A percentile compares a stretch with the other conserved stretches of the same genome.
Conservation (phyloP, 2,888 invertebrate genomes). For the Drosophila conformis region DNA sequence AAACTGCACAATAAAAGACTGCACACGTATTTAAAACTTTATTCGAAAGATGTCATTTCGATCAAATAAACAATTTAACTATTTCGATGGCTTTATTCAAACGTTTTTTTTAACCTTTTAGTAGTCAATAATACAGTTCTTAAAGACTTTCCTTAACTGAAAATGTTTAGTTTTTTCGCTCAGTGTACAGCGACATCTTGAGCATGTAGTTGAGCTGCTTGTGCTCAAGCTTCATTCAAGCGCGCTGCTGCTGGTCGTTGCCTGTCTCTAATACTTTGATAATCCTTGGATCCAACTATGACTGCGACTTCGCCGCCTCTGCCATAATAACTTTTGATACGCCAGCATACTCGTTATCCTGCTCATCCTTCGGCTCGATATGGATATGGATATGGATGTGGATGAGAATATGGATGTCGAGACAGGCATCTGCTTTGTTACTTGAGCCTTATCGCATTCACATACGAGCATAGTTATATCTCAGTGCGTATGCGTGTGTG, state of each 20-base stretch:
- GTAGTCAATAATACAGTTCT: not conserved
- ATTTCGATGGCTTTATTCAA: not conserved
- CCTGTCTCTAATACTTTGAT: slow-evolving; percentile 72
- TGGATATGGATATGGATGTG: slow-evolving; percentile 40
- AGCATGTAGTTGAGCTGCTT: not conserved
- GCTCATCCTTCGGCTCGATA: slow-evolving; percentile 40
- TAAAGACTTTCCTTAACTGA: not conserved
- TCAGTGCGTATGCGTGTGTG: slow-evolving; percentile 12
- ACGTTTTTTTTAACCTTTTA: not conserved
- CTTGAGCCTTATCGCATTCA: slow-evolving; percentile 71
- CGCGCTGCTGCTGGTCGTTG: slow-evolving; percentile 21
- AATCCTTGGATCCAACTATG: slow-evolving; percentile 55
- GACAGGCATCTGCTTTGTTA: slow-evolving; percentile 73
- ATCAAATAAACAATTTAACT: not conserved
- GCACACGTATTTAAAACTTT: not conserved
- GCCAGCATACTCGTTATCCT: slow-evolving; percentile 42
- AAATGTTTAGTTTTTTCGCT: not conserved
- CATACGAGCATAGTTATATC: slow-evolving; percentile 36
- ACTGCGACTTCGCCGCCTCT: slow-evolving; percentile 17
- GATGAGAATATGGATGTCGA: slow-evolving; percentile 36
- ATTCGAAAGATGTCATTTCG: not conserved
- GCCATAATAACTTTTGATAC: slow-evolving; percentile 77
- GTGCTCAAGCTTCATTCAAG: slow-evolving; percentile 15
- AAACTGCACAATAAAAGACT: not conserved
- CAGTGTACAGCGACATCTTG: slow-evolving; percentile 9